Evolutionary conservation across 2,113 vertebrate species (phyloP).

Genomic region (Gobio gobio): DNA sequence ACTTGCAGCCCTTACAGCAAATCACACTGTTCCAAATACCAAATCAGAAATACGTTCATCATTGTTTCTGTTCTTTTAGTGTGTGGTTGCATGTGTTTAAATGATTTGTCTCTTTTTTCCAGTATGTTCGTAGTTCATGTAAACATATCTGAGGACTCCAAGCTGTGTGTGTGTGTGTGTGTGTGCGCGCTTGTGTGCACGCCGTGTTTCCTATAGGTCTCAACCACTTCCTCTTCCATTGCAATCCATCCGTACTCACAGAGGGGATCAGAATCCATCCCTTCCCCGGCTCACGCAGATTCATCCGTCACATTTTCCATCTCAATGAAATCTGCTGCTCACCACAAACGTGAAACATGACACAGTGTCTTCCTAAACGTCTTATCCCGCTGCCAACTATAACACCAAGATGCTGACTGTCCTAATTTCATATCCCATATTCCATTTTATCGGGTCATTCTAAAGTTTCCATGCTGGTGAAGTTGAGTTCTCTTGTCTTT

Average conservation of each 20-base stretch:
- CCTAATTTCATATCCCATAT: background rate
- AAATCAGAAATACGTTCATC: background rate
- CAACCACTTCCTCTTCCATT: background rate
- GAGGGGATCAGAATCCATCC: background rate
- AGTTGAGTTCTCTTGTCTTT: conserved; percentile 8
- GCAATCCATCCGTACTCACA: background rate
- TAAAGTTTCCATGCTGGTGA: background rate
- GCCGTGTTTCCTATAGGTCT: background rate
- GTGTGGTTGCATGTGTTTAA: background rate
- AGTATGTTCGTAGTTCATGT: background rate
- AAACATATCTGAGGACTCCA: background rate
- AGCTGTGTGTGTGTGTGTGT: background rate
- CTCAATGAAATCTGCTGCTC: background rate
- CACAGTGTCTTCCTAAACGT: background rate
- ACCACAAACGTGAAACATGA: background rate
- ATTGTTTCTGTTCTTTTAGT: background rate
- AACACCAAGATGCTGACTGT: conserved; percentile 27
- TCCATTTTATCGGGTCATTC: background rate
- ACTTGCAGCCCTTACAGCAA: no score
- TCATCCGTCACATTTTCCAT: conserved; percentile 32
- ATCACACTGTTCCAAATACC: no score
- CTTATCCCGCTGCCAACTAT: conserved; percentile 16
- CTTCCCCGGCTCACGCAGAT: background rate
- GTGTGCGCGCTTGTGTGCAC: background rate
- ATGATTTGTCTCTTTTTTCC: background rate